A percentile compares a stretch with the other conserved stretches of the same genome.
Evolutionary conservation across 2,113 vertebrate species (phyloP).

Genomic region (Meleagris gallopavo): DNA sequence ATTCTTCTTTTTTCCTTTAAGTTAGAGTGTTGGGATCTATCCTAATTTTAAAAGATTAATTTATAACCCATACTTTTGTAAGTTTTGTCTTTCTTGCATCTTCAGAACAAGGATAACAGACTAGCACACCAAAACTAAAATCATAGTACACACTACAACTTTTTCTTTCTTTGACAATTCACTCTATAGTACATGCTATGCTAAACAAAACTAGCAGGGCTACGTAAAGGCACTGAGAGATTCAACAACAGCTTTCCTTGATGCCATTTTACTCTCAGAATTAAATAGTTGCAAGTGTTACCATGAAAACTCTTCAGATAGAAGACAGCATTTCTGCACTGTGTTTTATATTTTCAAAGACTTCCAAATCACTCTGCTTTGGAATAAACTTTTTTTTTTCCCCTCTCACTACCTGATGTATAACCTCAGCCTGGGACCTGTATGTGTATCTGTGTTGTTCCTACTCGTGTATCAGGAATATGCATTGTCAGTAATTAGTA

Average conservation of each 20-base stretch:
- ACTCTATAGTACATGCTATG: background rate
- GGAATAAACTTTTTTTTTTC: background rate
- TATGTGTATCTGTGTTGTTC: background rate
- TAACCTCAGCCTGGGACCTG: background rate
- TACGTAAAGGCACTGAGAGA: background rate
- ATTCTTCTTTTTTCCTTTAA: constrained; percentile 27
- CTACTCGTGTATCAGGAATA: background rate
- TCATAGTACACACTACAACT: background rate
- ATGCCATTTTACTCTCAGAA: background rate
- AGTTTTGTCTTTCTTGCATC: background rate
- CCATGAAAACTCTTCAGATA: background rate
- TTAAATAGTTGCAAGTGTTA: background rate
- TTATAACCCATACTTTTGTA: background rate
- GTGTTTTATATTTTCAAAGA: background rate
- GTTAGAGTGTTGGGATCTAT: background rate
- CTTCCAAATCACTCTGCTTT: background rate
- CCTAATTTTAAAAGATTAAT: background rate
- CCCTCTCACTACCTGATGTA: background rate
- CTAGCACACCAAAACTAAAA: background rate
- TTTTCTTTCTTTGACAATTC: background rate
- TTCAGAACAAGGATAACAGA: background rate
- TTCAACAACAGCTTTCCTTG: background rate
- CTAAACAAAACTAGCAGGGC: background rate
- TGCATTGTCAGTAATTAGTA: background rate
- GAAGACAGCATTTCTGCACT: background rate